Evolutionary conservation across 2,888 invertebrate genomes (phyloP).

Genomic region (Hirtodrosophila confusa): DNA sequence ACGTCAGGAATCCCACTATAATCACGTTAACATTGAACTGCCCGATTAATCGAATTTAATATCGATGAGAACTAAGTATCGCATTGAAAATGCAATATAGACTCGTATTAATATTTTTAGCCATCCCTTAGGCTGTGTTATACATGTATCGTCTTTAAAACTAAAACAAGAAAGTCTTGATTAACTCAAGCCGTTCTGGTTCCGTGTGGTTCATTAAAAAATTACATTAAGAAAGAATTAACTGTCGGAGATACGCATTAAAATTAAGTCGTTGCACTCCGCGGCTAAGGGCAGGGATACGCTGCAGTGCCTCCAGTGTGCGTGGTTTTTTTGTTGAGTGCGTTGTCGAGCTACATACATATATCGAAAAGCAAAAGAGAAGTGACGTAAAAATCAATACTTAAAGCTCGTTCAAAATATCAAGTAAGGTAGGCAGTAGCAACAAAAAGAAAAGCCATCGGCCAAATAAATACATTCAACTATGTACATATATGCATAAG

Average conservation of each 20-base stretch:
- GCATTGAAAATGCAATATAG: no score
- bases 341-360: slow-evolving; percentile 7
- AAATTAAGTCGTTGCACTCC: slow-evolving; percentile 5
- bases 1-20: no score
- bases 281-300: slow-evolving; percentile 7
- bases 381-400: slow-evolving; percentile 69
- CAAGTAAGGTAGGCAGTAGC: slow-evolving; percentile 56
- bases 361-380: slow-evolving; percentile 27
- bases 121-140: slow-evolving; percentile 20
- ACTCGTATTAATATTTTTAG: not conserved
- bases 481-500: slow-evolving; percentile 1
- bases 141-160: slow-evolving; percentile 30
- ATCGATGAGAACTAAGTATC: no score
- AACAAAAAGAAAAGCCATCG: slow-evolving; percentile 11
- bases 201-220: slow-evolving; percentile 6
- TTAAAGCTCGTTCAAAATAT: slow-evolving; percentile 47
- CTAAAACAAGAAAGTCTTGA: slow-evolving; percentile 26
- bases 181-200: slow-evolving; percentile 27
- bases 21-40: no score
- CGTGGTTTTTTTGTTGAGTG: slow-evolving; percentile 30
- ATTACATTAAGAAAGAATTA: slow-evolving; percentile 2
- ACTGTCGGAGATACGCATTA: not conserved
- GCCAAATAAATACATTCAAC: slow-evolving; percentile 1
- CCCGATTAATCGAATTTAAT: no score
- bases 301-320: slow-evolving; percentile 20